Conservation (phyloP, 1,140 invertebrate species). For the Drosophila cardini region DNA sequence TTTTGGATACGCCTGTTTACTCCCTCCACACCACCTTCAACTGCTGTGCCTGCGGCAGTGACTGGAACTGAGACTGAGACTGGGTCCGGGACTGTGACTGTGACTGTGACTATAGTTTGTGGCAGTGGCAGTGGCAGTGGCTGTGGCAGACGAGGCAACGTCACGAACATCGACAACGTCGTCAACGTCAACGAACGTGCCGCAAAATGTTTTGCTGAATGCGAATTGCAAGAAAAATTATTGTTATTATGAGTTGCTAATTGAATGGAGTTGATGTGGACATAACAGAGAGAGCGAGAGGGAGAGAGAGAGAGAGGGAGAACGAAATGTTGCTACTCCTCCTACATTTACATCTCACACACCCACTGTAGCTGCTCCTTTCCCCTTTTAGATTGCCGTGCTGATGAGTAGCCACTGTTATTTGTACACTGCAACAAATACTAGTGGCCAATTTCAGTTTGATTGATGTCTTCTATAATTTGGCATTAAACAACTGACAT, state of each 20-base stretch:
- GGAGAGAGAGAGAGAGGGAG: constrained; percentile 5
- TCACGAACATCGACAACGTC: constrained; percentile 68
- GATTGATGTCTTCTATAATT: constrained; percentile 45
- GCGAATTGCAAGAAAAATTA: constrained; percentile 77
- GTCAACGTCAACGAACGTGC: constrained; percentile 67
- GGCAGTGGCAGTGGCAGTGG: constrained; percentile 5
- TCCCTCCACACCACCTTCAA: background rate
- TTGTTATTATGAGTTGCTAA: constrained; percentile 83
- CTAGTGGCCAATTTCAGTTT: constrained; percentile 3
- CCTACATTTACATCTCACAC: background rate
- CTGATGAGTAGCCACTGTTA: constrained; percentile 8
- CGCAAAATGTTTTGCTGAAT: constrained; percentile 79
- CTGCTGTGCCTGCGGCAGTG: constrained; percentile 14
- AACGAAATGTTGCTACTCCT: constrained; percentile 29
- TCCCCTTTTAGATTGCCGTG: background rate
- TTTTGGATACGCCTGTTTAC: constrained; percentile 3
- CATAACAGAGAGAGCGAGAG: constrained; percentile 2
- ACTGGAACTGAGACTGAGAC: background rate
- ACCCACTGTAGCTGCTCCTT: background rate
- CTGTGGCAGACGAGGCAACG: constrained; percentile 48
- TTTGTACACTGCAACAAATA: constrained; percentile 45
- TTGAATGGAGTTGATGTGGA: constrained; percentile 74
- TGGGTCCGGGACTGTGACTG: constrained; percentile 12
- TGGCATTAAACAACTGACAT: constrained; percentile 32
- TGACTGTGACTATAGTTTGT: constrained; percentile 1